These are phyloP conservation scores for Lypha dubia DNA, from an alignment of 2,888 invertebrate genomes.

Conservation along the genomic window DNA sequence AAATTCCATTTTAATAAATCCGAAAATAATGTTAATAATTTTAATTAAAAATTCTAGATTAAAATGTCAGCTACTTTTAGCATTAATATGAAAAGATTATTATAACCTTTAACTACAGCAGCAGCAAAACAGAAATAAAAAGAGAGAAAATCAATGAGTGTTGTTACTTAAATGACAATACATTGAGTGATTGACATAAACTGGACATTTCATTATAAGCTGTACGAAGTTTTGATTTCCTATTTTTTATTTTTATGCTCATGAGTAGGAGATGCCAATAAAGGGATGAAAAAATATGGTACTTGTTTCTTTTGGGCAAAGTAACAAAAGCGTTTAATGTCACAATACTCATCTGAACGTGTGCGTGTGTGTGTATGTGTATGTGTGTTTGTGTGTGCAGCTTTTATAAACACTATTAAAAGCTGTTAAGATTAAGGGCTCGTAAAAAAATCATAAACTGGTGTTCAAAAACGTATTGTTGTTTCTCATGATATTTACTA, in stretches of 20 bases:
- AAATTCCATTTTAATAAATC: not conserved
- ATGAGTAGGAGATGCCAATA: conserved; percentile 14
- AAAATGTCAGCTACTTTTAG: conserved; percentile 37
- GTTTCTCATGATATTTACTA: not conserved
- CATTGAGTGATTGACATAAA: conserved; percentile 65
- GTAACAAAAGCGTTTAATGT: not conserved
- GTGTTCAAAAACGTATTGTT: too few relatives aligned
- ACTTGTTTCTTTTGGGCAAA: not conserved
- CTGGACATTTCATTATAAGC: conserved; percentile 70
- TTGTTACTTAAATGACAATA: conserved; percentile 63
- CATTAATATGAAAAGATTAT: conserved; percentile 30
- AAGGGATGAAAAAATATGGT: not conserved
- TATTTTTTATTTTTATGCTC: not conserved
- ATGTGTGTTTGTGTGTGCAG: too few relatives aligned
- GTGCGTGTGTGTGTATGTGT: not conserved
- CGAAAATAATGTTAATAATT: not conserved
- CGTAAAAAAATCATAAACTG: too few relatives aligned
- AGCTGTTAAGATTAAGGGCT: too few relatives aligned
- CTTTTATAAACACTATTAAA: too few relatives aligned
- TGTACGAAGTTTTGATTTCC: conserved; percentile 33
- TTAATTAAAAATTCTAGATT: conserved; percentile 32
- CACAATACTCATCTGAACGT: not conserved
- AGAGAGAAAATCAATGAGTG: conserved; percentile 49
- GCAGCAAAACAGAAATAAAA: conserved; percentile 2
- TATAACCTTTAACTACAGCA: conserved; percentile 8